A percentile compares a stretch with the other conserved stretches of the same genome.
Evolutionary conservation across 30 jellyfish, hydroid and myxozoan species (phyloP).

Genomic region (Aurelia aurita complex sp. Pacific): DNA sequence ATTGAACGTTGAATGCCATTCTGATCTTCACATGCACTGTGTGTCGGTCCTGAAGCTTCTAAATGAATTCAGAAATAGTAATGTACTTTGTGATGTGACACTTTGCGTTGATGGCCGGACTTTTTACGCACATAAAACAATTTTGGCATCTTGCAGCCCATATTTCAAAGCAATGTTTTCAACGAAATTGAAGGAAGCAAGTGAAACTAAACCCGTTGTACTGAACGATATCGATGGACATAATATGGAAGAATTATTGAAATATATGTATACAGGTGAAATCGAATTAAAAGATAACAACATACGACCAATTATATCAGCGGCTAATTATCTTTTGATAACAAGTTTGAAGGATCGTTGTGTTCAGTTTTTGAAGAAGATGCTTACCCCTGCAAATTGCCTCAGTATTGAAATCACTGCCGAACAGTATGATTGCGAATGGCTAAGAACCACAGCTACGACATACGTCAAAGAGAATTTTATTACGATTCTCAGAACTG

Average conservation of each 20-base stretch:
- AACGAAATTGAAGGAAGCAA: conserved; percentile 77
- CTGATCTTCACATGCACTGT: conserved; percentile 62
- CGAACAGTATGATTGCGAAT: conserved; percentile 87
- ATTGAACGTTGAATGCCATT: conserved; percentile 34
- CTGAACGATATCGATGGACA: conserved; percentile 87
- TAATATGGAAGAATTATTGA: conserved; percentile 76
- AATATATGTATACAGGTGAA: conserved; percentile 93
- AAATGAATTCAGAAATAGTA: conserved; percentile 85
- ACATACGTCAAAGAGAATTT: conserved; percentile 83
- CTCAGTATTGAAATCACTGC: conserved; percentile 93
- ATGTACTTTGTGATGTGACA: conserved; percentile 88
- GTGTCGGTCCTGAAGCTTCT: conserved; percentile 67
- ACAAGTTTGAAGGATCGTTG: conserved; percentile 92
- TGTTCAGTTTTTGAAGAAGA: conserved; percentile 74
- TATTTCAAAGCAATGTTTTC: conserved; percentile 96
- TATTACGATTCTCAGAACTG: conserved; percentile 72
- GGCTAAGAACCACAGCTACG: conserved; percentile 91
- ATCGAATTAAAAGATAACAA: conserved; percentile 78
- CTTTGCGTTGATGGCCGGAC: conserved; percentile 97
- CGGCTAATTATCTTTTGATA: conserved; percentile 90
- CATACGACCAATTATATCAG: conserved; percentile 83
- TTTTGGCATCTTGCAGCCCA: conserved; percentile 95
- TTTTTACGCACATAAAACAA: conserved; percentile 75
- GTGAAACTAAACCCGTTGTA: conserved; percentile 82
- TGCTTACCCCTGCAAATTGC: conserved; percentile 94